Evolutionary conservation across 2,797 vertebrate genomes (phyloP).

Genomic region (Lepidocolaptes lacrymiger): DNA sequence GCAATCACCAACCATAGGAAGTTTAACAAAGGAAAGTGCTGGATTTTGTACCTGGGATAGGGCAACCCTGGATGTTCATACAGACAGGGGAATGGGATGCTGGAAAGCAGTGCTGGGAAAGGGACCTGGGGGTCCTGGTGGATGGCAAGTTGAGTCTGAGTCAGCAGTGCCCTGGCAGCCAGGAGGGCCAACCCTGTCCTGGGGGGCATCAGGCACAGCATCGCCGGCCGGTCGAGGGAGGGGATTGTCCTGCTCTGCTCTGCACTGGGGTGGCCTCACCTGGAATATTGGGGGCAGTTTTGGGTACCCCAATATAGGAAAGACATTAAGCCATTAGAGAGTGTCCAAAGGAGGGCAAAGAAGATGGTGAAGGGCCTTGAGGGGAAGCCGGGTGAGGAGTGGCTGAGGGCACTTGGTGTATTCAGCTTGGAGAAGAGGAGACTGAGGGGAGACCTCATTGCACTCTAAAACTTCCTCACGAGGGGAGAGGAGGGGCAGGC

Average conservation of each 20-base stretch:
- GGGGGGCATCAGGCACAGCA: background rate
- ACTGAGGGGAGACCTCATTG: background rate
- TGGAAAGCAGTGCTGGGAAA: background rate
- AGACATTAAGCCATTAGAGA: background rate
- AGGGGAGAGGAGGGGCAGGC: background rate
- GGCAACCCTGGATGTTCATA: background rate
- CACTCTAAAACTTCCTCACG: background rate
- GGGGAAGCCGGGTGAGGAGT: background rate
- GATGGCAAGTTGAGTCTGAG: background rate
- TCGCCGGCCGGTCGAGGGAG: fast-evolving
- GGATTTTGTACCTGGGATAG: background rate
- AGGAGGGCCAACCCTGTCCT: background rate
- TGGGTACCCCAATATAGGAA: background rate
- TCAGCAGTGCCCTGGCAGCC: background rate
- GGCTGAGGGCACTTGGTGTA: background rate
- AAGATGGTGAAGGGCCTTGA: background rate
- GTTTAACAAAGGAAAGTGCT: background rate
- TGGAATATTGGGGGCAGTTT: background rate
- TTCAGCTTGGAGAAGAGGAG: background rate
- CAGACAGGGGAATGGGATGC: background rate
- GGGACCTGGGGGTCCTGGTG: background rate
- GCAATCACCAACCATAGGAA: background rate
- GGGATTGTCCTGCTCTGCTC: background rate
- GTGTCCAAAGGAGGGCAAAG: background rate
- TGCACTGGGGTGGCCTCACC: background rate